These are phyloP conservation scores for Melanotaenia maccullochi DNA, from an alignment of 2,797 vertebrate species.

Conservation along the genomic window DNA sequence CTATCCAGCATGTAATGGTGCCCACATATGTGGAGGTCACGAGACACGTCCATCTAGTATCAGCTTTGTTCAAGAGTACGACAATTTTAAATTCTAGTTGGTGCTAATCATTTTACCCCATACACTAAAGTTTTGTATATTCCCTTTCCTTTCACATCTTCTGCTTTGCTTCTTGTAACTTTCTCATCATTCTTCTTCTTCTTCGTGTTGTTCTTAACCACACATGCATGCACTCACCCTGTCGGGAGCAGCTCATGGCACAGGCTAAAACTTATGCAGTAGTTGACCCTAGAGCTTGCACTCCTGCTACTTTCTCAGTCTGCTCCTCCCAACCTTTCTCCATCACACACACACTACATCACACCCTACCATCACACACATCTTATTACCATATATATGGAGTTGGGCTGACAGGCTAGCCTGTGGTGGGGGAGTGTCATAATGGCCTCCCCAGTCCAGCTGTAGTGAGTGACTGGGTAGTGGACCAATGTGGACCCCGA, in stretches of 20 bases:
- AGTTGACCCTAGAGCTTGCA: slow-evolving; percentile 78
- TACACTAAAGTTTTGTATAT: too few species aligned
- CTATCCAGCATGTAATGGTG: slow-evolving; percentile 14
- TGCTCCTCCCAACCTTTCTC: slow-evolving; percentile 83
- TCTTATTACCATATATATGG: slow-evolving; percentile 85
- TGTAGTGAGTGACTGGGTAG: slow-evolving; percentile 51
- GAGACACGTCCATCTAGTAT: slow-evolving; percentile 1
- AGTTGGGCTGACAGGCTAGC: slow-evolving; percentile 66
- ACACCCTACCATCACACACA: slow-evolving; percentile 80
- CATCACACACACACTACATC: slow-evolving; percentile 52
- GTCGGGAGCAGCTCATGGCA: neutral
- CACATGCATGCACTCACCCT: neutral
- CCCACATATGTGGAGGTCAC: slow-evolving; percentile 23
- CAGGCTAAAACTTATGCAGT: slow-evolving; percentile 36
- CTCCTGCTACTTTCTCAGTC: slow-evolving; percentile 86
- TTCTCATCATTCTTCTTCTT: neutral
- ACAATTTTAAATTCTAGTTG: too few species aligned
- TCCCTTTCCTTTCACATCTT: neutral
- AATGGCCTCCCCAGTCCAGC: slow-evolving; percentile 64
- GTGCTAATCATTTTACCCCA: neutral
- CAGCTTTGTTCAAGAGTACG: neutral
- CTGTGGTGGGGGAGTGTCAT: slow-evolving; percentile 45
- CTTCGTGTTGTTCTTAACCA: neutral
- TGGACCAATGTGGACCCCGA: slow-evolving; percentile 44
- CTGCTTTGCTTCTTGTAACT: neutral